Evolutionary conservation across 2,113 vertebrate genomes (phyloP).

Genomic region (Stomatorhinus ivindoensis): DNA sequence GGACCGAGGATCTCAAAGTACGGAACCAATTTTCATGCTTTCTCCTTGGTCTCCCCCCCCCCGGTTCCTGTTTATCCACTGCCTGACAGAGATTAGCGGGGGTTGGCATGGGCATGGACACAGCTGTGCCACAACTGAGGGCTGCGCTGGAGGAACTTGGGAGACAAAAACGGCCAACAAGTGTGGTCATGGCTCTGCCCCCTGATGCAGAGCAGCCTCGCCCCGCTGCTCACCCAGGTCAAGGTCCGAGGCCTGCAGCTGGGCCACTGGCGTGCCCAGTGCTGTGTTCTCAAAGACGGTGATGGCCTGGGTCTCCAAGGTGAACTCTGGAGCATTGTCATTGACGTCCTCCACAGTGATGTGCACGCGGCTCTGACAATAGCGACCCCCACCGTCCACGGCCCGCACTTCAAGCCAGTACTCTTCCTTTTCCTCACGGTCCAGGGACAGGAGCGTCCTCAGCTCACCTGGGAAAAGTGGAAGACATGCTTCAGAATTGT

Average conservation of each 20-base stretch:
- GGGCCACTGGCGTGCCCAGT: slow-evolving; percentile 72
- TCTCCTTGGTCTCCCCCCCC: not conserved
- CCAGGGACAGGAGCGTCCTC: slow-evolving; percentile 73
- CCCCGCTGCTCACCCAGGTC: slow-evolving; percentile 67
- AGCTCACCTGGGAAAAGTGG: slow-evolving; percentile 71
- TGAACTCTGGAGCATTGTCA: slow-evolving; percentile 83
- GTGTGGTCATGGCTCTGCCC: not conserved
- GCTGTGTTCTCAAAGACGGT: slow-evolving; percentile 95
- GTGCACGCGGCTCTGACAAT: slow-evolving; percentile 73
- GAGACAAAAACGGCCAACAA: not conserved
- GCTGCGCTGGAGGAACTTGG: not conserved
- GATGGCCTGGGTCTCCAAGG: slow-evolving; percentile 71
- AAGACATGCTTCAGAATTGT: not conserved
- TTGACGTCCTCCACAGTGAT: slow-evolving; percentile 83
- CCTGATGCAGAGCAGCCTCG: not conserved
- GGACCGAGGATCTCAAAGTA: not conserved
- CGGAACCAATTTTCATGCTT: not conserved
- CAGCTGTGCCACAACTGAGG: not conserved
- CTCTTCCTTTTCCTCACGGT: slow-evolving; percentile 73
- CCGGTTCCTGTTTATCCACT: not conserved
- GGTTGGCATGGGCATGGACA: not conserved
- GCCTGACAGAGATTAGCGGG: not conserved
- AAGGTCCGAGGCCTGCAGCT: slow-evolving; percentile 77
- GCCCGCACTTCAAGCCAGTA: slow-evolving; percentile 75
- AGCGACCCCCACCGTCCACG: slow-evolving; percentile 80